Evolutionary conservation across 2,888 invertebrate species (phyloP).

Genomic region (Pocota personata): DNA sequence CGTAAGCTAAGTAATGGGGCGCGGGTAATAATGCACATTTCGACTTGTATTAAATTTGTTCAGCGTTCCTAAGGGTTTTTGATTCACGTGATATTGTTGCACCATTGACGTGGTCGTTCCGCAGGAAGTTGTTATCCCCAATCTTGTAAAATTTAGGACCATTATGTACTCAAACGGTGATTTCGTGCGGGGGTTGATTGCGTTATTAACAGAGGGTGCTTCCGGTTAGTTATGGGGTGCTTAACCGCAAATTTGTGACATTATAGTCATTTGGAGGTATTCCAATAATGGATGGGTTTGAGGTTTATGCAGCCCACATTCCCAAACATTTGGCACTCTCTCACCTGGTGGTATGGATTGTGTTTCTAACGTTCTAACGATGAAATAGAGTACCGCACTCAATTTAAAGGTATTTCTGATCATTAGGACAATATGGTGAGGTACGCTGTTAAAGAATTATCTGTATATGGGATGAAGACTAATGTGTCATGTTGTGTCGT

Average conservation of each 20-base stretch:
- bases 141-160: conserved; percentile 27
- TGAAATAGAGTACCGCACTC: neutral
- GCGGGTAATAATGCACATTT: conserved; percentile 14
- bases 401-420: neutral
- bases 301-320: neutral
- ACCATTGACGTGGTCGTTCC: conserved; percentile 3
- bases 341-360: neutral
- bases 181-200: neutral
- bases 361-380: too few species aligned
- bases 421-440: conserved; percentile 8
- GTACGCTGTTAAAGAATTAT: neutral
- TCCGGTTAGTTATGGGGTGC: conserved; percentile 31
- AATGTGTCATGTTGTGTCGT: neutral
- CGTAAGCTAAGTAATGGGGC: conserved; percentile 30
- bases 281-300: conserved; percentile 33
- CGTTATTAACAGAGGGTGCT: conserved; percentile 22
- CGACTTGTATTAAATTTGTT: neutral
- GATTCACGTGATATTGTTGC: neutral
- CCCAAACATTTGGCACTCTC: neutral
- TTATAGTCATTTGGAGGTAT: conserved; percentile 40
- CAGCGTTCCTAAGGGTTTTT: neutral
- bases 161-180: neutral
- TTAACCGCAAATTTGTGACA: conserved; percentile 49
- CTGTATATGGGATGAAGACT: neutral
- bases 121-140: conserved; percentile 3